A percentile compares a stretch with the other conserved stretches of the same genome.
These are phyloP conservation scores for Punctoribates punctum DNA, from an alignment of 2,888 invertebrate genomes.

Conservation along the genomic window DNA sequence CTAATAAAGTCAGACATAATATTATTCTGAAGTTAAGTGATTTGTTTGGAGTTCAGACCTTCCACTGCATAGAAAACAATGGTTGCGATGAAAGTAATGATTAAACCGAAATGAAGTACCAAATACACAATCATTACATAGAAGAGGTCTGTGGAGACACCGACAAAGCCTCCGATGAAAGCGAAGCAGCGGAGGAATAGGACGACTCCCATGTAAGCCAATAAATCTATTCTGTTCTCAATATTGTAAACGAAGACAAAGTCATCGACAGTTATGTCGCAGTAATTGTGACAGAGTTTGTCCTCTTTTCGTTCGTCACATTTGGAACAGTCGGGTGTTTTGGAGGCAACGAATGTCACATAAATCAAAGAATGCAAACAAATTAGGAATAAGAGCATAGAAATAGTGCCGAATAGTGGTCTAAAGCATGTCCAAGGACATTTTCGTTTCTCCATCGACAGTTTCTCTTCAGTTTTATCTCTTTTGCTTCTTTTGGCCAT, in stretches of 20 bases:
- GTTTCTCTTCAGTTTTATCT: too few species aligned
- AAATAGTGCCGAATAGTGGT: background rate
- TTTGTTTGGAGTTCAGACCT: background rate
- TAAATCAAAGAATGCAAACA: background rate
- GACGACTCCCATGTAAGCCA: background rate
- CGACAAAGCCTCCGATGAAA: background rate
- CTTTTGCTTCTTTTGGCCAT: too few species aligned
- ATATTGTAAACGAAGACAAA: background rate
- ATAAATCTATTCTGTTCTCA: background rate
- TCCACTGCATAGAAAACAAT: background rate
- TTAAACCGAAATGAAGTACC: background rate
- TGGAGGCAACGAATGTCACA: background rate
- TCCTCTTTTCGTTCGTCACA: background rate
- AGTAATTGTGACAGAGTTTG: background rate
- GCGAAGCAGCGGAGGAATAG: background rate
- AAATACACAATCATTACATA: background rate
- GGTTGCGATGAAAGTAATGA: background rate
- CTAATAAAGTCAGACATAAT: background rate
- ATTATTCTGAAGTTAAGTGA: too few species aligned
- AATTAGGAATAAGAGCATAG: background rate
- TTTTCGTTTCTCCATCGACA: too few species aligned
- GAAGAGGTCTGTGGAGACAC: background rate
- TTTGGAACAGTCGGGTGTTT: too few species aligned
- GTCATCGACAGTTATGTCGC: background rate
- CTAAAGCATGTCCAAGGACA: background rate